phyloP scores from a whole-genome alignment of 2,888 invertebrate species.

The Leptinotarsa rubiginosa region DNA sequence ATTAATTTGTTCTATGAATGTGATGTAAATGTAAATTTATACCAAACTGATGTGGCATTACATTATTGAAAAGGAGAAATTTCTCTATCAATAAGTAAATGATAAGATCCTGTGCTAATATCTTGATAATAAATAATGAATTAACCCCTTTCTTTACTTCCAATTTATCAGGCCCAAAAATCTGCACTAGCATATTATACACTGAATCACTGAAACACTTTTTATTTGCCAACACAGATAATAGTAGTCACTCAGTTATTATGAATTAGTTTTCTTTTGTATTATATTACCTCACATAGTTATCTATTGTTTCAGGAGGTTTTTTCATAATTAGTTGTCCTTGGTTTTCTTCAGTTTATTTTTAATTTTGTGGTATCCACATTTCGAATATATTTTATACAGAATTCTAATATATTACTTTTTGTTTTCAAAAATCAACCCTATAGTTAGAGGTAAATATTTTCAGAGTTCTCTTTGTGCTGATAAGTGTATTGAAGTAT shows the following conservation, averaged over 20 bases:
- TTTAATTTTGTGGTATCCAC: constrained; percentile 6
- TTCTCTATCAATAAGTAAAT: no score
- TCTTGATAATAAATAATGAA: background rate
- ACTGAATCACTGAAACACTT: constrained; percentile 31
- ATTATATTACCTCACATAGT: constrained; percentile 35
- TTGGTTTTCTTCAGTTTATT: constrained; percentile 17
- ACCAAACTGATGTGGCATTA: background rate
- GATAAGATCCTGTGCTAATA: background rate
- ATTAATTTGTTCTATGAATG: no score
- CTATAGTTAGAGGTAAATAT: constrained; percentile 44
- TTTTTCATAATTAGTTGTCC: constrained; percentile 40
- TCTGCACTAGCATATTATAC: constrained; percentile 29
- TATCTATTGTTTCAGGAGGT: constrained; percentile 43
- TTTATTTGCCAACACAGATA: constrained; percentile 30
- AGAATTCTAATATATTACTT: constrained; percentile 34
- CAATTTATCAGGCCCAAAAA: constrained; percentile 18
- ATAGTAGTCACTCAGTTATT: constrained; percentile 31
- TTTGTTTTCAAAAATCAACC: constrained; percentile 38
- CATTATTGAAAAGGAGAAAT: background rate
- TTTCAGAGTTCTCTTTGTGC: constrained; percentile 37
- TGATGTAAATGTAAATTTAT: no score
- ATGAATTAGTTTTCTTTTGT: constrained; percentile 33
- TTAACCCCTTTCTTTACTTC: background rate
- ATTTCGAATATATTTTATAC: constrained; percentile 6
- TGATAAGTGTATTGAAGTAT: constrained; percentile 41